Base-by-base conservation (phyloP, 2,797 vertebrate species). In the Hoplostethus mediterraneus region DNA sequence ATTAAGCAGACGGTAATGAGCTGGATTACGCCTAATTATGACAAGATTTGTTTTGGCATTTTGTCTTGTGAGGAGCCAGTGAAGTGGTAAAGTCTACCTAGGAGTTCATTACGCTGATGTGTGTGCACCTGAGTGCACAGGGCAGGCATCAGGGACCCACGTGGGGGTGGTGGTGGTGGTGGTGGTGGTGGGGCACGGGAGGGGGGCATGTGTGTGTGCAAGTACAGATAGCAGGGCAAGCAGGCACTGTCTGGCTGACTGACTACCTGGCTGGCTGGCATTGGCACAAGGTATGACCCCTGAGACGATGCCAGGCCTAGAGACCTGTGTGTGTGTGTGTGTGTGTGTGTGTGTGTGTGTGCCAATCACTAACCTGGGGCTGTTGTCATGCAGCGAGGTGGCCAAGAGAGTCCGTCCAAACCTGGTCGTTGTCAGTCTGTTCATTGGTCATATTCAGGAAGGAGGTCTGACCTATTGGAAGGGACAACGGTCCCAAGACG, bases 11-110 rank as follows among this genome's bases (percentile, higher is more conserved):
- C 90, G 84, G 95, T 98, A 96, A 97, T 97, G 96, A 97, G 96
- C 96, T 96, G 97, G 96, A 96, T 97, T 97, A 97, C 95, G 95
- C 94, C 95, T 97, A 97, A 97, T 98, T 97, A 96, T 95, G 97
- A 97, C 96, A 96, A 97, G 95, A 96, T 98, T 97, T 98, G 96
- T 97, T 97, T 97, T 98, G 96, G 96, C 96, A 95, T 96, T 95
- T 93, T 92, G 95, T 96, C 95, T 96, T 95, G 94, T 94, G 94
- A 94, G 94, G 90, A 95, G 95, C 95, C 94, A 95, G 93, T 94
- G 94, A 94, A 96, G 96, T 96, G 95, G 94, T 94, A 95, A 96
- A 95, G 95, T 95, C 96, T 97, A 97, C 96, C 96, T 97, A 93
- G 83, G 94, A 96, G 95, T 96, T 97, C 95, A 97, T 97, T 96